A percentile compares a stretch with the other conserved stretches of the same genome.
phyloP scores from a whole-genome alignment of 1,140 invertebrate species.

The Euborellia annulipes region DNA sequence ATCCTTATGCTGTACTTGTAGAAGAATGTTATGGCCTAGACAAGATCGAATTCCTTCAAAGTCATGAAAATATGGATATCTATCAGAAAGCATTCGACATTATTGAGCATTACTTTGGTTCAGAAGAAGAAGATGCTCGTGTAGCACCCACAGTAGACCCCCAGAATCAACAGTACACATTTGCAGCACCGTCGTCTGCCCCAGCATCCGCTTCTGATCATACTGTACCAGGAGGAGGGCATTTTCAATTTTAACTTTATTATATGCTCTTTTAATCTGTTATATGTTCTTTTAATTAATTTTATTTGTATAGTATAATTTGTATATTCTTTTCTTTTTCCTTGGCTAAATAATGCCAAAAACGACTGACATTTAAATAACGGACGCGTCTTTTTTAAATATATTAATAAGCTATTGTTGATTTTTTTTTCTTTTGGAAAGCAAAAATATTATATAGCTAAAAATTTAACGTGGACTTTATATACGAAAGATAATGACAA shows the following conservation, averaged over 20 bases:
- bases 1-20: constrained; percentile 80
- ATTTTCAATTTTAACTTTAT: constrained; percentile 55
- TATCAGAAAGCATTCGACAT: constrained; percentile 94
- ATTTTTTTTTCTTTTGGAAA: too few relatives aligned
- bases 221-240: constrained; percentile 33
- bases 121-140: constrained; percentile 75
- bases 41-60: constrained; percentile 94
- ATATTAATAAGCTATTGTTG: too few relatives aligned
- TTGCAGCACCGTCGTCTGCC: constrained; percentile 50
- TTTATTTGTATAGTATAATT: too few relatives aligned
- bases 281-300: too few relatives aligned
- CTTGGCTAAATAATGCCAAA: too few relatives aligned
- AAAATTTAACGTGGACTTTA: too few relatives aligned
- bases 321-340: too few relatives aligned
- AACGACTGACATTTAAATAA: too few relatives aligned
- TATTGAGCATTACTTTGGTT: constrained; percentile 88
- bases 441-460: too few relatives aligned
- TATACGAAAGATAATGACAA: too few relatives aligned
- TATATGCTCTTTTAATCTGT: background rate
- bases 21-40: constrained; percentile 95
- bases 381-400: too few relatives aligned
- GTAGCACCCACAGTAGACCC: constrained; percentile 64
- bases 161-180: constrained; percentile 61
- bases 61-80: constrained; percentile 90
- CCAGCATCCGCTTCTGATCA: constrained; percentile 23